These are phyloP conservation scores for Petaurus breviceps DNA, from an alignment of 2,113 vertebrate genomes.

Conservation along the genomic window DNA sequence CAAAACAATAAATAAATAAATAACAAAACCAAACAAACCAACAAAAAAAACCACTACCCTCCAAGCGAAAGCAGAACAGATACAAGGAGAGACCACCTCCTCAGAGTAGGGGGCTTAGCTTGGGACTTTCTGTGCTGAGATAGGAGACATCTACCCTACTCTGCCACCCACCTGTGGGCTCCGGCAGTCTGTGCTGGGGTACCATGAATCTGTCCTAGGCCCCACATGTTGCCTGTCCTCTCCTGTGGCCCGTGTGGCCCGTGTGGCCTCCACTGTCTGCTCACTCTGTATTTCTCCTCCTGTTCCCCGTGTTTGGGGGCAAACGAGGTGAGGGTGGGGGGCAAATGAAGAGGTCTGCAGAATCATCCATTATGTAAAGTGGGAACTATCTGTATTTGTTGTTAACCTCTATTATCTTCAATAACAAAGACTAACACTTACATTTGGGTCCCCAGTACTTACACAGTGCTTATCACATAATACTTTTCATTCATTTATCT, in stretches of 20 bases:
- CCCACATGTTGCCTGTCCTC: too few species aligned
- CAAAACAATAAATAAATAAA: neutral
- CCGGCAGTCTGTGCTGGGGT: too few species aligned
- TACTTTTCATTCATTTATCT: neutral
- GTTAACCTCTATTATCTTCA: neutral
- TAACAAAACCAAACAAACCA: neutral
- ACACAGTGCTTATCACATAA: neutral
- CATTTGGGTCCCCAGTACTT: neutral
- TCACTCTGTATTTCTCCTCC: too few species aligned
- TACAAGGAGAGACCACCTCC: neutral
- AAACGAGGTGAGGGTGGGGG: too few species aligned
- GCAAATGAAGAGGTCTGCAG: too few species aligned
- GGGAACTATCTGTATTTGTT: neutral
- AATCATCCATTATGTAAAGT: neutral
- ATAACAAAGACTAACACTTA: neutral
- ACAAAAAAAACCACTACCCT: neutral
- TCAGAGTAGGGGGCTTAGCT: accelerated
- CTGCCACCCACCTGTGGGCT: too few species aligned
- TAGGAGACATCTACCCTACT: neutral
- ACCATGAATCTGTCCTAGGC: too few species aligned
- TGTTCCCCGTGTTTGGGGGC: neutral
- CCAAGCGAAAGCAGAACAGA: neutral
- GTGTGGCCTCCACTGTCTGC: too few species aligned
- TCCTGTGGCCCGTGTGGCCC: too few species aligned
- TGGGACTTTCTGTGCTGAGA: neutral